These are phyloP conservation scores for Chanos chanos DNA, from an alignment of 2,797 vertebrate genomes.

Conservation along the genomic window DNA sequence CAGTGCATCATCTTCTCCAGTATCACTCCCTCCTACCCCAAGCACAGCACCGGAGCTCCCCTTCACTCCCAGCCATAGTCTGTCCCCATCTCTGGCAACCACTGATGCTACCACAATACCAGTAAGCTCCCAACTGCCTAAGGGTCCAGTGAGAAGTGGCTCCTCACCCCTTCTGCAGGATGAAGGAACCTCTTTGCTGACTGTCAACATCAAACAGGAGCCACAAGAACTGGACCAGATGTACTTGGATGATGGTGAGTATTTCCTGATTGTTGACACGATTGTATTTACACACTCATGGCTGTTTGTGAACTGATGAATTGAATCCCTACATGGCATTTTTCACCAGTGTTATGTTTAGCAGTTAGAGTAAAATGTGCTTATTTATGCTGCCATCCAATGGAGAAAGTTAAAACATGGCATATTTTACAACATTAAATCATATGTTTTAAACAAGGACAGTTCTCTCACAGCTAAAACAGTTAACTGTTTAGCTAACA, in stretches of 20 bases:
- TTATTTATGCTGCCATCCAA: too few relatives aligned
- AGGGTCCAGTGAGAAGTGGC: slow-evolving; percentile 72
- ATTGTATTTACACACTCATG: too few relatives aligned
- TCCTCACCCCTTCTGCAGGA: slow-evolving; percentile 73
- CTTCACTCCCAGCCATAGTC: slow-evolving; percentile 77
- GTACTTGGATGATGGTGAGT: slow-evolving; percentile 98
- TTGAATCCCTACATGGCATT: too few relatives aligned
- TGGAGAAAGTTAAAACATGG: too few relatives aligned
- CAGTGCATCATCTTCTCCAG: slow-evolving; percentile 78
- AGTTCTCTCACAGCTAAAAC: too few relatives aligned
- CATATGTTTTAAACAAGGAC: too few relatives aligned
- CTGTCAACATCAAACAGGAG: slow-evolving; percentile 92
- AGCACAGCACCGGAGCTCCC: slow-evolving; percentile 66
- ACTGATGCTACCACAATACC: slow-evolving; percentile 40
- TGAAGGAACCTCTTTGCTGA: slow-evolving; percentile 75
- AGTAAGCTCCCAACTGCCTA: slow-evolving; percentile 61
- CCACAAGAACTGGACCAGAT: slow-evolving; percentile 98
- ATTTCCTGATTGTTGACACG: too few relatives aligned
- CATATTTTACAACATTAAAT: too few relatives aligned
- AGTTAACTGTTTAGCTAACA: too few relatives aligned
- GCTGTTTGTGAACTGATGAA: too few relatives aligned
- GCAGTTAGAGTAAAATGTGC: too few relatives aligned
- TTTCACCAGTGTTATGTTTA: too few relatives aligned
- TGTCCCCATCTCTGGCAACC: slow-evolving; percentile 69
- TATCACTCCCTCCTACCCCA: slow-evolving; percentile 74